Conservation (phyloP, 1,140 invertebrate species). For the Chymomyza costata region DNA sequence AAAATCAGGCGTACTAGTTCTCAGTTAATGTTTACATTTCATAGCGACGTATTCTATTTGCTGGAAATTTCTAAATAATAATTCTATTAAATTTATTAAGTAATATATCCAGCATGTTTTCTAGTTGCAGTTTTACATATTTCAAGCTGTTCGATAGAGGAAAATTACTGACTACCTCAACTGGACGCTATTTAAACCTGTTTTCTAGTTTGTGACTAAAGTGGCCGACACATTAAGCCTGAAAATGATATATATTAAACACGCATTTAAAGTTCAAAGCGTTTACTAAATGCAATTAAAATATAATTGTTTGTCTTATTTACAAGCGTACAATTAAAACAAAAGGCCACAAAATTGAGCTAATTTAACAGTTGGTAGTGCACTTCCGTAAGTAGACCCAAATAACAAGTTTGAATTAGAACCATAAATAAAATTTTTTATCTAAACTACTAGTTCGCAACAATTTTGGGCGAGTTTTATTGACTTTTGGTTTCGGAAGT, state of each 20-base stretch:
- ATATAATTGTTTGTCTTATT: constrained; percentile 45
- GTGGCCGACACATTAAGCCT: constrained; percentile 36
- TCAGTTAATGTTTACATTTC: no score
- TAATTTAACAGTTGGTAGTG: no score
- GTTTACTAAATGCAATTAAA: constrained; percentile 48
- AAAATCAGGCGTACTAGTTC: no score
- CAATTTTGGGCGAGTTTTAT: no score
- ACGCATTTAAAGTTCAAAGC: constrained; percentile 28
- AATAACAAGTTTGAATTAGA: neutral
- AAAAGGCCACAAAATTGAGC: constrained; percentile 15
- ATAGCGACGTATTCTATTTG: no score
- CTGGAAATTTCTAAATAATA: no score
- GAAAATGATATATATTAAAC: constrained; percentile 51
- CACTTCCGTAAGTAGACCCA: constrained; percentile 40
- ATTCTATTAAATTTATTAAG: no score
- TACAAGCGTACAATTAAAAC: no score
- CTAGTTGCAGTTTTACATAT: constrained; percentile 34
- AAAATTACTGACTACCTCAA: constrained; percentile 45
- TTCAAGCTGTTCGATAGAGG: constrained; percentile 50
- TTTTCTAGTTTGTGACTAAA: constrained; percentile 39
- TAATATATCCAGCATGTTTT: no score
- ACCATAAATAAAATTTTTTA: constrained; percentile 6
- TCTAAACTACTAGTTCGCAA: neutral
- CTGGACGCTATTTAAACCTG: constrained; percentile 39
- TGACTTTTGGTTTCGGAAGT: no score